Conservation (phyloP, 2,888 invertebrate genomes). For the Palloptera scutellata region DNA sequence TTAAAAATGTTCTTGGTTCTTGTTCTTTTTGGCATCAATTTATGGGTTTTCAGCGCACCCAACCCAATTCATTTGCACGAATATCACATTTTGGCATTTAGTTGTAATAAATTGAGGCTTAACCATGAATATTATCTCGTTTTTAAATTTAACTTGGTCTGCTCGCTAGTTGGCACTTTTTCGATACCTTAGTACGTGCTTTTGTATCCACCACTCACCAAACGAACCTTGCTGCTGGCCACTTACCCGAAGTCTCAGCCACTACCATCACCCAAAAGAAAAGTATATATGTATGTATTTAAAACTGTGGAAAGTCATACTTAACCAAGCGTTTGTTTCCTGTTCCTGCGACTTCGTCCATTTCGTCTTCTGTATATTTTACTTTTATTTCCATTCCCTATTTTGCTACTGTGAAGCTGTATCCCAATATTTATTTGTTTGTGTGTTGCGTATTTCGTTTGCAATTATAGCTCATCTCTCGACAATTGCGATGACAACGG, state of each 20-base stretch:
- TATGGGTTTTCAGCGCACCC: too few relatives aligned
- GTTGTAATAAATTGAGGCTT: not conserved
- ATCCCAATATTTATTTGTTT: constrained; percentile 6
- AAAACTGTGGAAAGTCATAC: not conserved
- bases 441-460: constrained; percentile 11
- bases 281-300: too few relatives aligned
- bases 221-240: too few relatives aligned
- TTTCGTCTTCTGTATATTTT: constrained; percentile 16
- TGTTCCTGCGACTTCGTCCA: too few relatives aligned
- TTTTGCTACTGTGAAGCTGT: not conserved
- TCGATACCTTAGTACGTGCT: not conserved
- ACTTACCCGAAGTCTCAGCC: too few relatives aligned
- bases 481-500: constrained; percentile 1
- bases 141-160: too few relatives aligned
- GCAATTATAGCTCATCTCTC: constrained; percentile 19
- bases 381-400: not conserved
- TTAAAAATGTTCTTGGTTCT: too few relatives aligned
- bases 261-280: not conserved
- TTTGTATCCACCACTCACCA: too few relatives aligned
- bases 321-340: constrained; percentile 16
- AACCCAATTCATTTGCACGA: not conserved
- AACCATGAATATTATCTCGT: too few relatives aligned
- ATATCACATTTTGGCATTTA: not conserved
- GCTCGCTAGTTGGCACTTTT: not conserved
- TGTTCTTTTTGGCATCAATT: too few relatives aligned